A percentile compares a stretch with the other conserved stretches of the same genome.
phyloP scores from a whole-genome alignment of 2,113 vertebrate species.

The Myrmophylax atrothorax region DNA sequence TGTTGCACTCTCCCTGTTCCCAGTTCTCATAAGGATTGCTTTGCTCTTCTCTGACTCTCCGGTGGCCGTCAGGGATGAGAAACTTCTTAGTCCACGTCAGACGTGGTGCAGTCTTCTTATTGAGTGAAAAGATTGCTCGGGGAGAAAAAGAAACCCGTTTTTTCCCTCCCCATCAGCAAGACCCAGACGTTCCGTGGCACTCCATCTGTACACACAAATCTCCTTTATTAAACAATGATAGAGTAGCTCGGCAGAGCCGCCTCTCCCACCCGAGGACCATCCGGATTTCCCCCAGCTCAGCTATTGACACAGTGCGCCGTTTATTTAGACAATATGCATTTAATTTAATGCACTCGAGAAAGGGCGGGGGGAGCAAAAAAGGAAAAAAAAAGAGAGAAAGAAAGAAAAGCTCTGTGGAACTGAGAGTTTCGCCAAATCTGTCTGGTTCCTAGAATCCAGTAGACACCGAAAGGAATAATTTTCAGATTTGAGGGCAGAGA shows the following conservation, averaged over 20 bases:
- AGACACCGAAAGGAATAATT: not conserved
- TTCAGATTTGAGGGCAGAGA: not conserved
- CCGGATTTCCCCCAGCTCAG: not conserved
- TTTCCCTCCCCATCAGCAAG: not conserved
- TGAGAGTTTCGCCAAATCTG: not conserved
- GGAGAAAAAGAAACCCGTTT: not conserved
- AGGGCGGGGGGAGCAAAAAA: not conserved
- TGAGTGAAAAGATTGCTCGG: not conserved
- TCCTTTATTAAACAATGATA: not conserved
- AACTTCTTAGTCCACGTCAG: not conserved
- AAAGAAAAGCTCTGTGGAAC: not conserved
- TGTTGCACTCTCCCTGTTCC: not conserved
- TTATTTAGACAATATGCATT: not conserved
- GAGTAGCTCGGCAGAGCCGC: not conserved
- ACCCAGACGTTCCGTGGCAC: not conserved
- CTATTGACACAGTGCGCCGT: not conserved
- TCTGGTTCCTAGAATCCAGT: constrained; percentile 39
- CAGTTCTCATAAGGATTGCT: not conserved
- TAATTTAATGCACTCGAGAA: not conserved
- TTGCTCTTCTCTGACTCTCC: not conserved
- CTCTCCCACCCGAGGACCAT: not conserved
- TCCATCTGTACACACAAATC: not conserved
- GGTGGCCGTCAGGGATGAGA: not conserved
- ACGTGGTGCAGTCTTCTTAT: not conserved
- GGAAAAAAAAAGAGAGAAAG: not conserved